Evolutionary conservation across 2,888 invertebrate species (phyloP), one percentile per base, ranked within the genome.

Genomic region (Barypeithes pellucidus): DNA sequence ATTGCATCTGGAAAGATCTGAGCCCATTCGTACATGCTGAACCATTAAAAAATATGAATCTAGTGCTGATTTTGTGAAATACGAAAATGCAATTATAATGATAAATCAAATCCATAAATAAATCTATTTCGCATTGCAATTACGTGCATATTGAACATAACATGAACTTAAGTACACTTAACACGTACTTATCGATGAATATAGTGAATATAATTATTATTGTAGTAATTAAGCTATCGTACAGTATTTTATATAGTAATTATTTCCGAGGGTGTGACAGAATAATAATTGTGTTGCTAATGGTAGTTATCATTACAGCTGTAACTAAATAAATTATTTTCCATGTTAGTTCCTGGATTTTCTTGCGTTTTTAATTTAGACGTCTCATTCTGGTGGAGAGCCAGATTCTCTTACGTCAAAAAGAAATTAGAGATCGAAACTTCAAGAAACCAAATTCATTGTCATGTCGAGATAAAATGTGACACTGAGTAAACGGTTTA

Each of bases 131-230:
- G 11, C 22, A 33, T 14, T 54, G 54, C 18, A 52, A 65, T 65
- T 54, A 52, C 65, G 54, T 36, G 47, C 52, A 50, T 65, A 39
- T 52, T 47, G 36, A 45, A 67, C 61, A 68, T 68, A 68, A 45
- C 61, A 67, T 60, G 47, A 67, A 33, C 11, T 43, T 33, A 60
- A 68, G 60, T 68, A 50, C 61, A 59, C 36, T 67, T 61, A 50
- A 47, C 68, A 61, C 61, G 61, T 68, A 68, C 68, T 68, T 68
- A 68, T 68, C 68, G 52, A 61, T 68, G 61, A 60, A 47, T 67
- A 67, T 61, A 47, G 36, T 50, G 61, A 52, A 68, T 61, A 39
- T 61, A 68, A 68, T 68, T 29, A 29, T 68, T 29, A 29, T 29
- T 61, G 50, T 61, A 52, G 61, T 68, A 68, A 68, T 68, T 68